Conservation (phyloP, 2,888 invertebrate genomes). For the Polydesmus complanatus region DNA sequence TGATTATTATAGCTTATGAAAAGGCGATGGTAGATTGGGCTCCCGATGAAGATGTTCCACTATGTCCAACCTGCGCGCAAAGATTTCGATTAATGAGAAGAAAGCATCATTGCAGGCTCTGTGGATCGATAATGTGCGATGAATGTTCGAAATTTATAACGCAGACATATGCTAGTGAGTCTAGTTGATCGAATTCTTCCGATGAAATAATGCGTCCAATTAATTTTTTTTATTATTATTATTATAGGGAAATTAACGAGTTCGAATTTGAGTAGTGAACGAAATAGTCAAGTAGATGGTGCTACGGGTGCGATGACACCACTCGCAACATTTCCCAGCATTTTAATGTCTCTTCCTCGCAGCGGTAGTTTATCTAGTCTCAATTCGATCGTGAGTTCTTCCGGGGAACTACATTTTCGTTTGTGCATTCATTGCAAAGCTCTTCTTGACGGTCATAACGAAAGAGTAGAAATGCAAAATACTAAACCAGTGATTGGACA, state of each 20-base stretch:
- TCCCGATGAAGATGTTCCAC: slow-evolving; percentile 72
- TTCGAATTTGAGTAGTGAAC: slow-evolving; percentile 32
- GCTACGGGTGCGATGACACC: neutral
- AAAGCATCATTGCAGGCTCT: slow-evolving; percentile 91
- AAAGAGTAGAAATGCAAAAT: slow-evolving; percentile 65
- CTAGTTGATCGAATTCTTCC: slow-evolving; percentile 1
- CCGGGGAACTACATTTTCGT: slow-evolving; percentile 39
- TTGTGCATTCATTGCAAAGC: slow-evolving; percentile 33
- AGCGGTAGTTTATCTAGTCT: slow-evolving; percentile 41
- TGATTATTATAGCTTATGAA: slow-evolving; percentile 41
- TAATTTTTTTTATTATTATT: slow-evolving; percentile 10
- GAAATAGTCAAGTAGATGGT: slow-evolving; percentile 16
- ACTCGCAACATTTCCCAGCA: slow-evolving; percentile 20
- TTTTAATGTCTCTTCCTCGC: slow-evolving; percentile 18
- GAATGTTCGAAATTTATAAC: slow-evolving; percentile 77
- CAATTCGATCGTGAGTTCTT: slow-evolving; percentile 33
- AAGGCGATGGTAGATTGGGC: slow-evolving; percentile 73
- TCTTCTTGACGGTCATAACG: slow-evolving; percentile 60
- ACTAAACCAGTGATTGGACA: slow-evolving; percentile 63
- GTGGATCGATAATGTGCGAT: slow-evolving; percentile 84
- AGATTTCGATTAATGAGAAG: slow-evolving; percentile 72
- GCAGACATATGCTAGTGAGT: slow-evolving; percentile 49
- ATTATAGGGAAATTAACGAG: slow-evolving; percentile 42
- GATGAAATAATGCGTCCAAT: neutral
- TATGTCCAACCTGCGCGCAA: slow-evolving; percentile 83